phyloP scores from a whole-genome alignment of 2,113 vertebrate genomes.

The Osmerus mordax region DNA sequence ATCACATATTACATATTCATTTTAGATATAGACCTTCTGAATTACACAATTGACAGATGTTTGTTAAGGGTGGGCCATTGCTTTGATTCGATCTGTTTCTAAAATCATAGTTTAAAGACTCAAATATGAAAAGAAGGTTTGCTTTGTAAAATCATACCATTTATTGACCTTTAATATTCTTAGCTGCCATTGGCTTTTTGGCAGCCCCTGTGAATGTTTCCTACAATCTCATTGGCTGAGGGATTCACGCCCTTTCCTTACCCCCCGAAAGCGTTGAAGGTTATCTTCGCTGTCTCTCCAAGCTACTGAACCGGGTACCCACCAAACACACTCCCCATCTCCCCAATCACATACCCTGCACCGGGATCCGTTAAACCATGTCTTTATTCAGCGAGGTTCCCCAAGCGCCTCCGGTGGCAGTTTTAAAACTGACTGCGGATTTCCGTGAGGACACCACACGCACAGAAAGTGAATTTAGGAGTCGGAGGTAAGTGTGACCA shows the following conservation, averaged over 20 bases:
- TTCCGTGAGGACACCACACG: conserved; percentile 83
- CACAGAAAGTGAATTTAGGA: conserved; percentile 92
- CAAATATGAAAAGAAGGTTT: background rate
- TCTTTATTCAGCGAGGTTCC: conserved; percentile 86
- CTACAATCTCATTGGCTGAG: conserved; percentile 43
- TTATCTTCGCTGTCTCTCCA: conserved; percentile 33
- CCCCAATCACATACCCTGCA: background rate
- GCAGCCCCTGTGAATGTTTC: background rate
- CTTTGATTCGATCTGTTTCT: too few relatives aligned
- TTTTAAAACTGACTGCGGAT: conserved; percentile 90
- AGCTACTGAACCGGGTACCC: background rate
- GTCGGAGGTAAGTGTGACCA: conserved; percentile 83
- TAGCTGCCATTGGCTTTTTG: conserved; percentile 40
- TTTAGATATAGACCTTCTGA: too few relatives aligned
- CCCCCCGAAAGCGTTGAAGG: conserved; percentile 45
- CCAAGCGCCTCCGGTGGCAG: conserved; percentile 81
- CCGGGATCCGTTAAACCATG: conserved; percentile 32
- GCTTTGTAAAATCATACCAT: too few relatives aligned
- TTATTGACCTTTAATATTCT: background rate
- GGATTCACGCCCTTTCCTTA: background rate
- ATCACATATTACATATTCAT: too few relatives aligned
- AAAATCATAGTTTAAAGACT: background rate
- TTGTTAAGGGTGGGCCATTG: too few relatives aligned
- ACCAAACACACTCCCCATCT: background rate
- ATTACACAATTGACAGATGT: too few relatives aligned